Conservation (phyloP, 2,113 vertebrate species). For the Perca flavescens region DNA sequence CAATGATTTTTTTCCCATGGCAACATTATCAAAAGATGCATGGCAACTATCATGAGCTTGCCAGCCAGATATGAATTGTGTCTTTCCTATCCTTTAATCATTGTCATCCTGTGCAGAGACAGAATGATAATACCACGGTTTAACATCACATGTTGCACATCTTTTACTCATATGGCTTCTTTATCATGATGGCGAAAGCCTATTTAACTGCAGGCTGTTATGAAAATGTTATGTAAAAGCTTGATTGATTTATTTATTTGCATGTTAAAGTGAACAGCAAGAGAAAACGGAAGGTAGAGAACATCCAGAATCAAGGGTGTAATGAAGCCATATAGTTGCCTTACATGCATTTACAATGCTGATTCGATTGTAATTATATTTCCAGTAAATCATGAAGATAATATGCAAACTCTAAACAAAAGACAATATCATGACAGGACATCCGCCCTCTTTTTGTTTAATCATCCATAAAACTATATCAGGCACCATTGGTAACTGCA, state of each 20-base stretch:
- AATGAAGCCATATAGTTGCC: not conserved
- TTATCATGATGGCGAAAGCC: not conserved
- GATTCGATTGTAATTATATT: not conserved
- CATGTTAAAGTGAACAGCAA: not conserved
- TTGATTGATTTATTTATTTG: not conserved
- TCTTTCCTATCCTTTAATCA: conserved; percentile 8
- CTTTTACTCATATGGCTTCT: not conserved
- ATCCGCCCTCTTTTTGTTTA: conserved; percentile 38
- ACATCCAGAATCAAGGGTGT: not conserved
- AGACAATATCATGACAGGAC: not conserved
- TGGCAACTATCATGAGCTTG: conserved; percentile 56
- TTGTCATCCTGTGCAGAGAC: not conserved
- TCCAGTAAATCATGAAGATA: not conserved
- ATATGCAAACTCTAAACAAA: not conserved
- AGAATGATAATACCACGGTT: not conserved
- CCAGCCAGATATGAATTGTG: conserved; percentile 25
- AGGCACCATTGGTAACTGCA: not conserved
- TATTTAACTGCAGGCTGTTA: not conserved
- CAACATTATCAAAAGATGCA: conserved; percentile 67
- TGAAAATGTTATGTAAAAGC: not conserved
- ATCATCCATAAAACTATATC: conserved; percentile 39
- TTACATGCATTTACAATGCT: not conserved
- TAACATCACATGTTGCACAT: not conserved
- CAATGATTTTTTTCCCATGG: conserved; percentile 63
- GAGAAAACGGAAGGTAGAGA: not conserved